These are phyloP conservation scores for Leucophenga varia DNA, from an alignment of 1,140 invertebrate genomes.

Conservation along the genomic window DNA sequence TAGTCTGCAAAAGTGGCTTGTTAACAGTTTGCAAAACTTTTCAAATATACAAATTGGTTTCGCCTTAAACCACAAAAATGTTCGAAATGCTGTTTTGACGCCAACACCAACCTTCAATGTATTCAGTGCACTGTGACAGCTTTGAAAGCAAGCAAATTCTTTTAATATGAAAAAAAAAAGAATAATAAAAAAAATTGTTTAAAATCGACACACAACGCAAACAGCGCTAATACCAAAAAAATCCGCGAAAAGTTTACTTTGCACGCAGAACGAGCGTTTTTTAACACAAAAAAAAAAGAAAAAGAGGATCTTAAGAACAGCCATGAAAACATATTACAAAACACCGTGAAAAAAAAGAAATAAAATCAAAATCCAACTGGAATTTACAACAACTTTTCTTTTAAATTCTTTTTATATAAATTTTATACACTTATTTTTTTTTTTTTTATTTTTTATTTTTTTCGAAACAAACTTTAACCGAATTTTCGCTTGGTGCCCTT, in stretches of 20 bases:
- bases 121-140: no score
- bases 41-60: slow-evolving; percentile 53
- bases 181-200: no score
- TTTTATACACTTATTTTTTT: slow-evolving; percentile 33
- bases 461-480: no score
- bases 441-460: slow-evolving; percentile 18
- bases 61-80: slow-evolving; percentile 43
- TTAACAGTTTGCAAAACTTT: slow-evolving; percentile 47
- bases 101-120: no score
- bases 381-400: slow-evolving; percentile 37
- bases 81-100: slow-evolving; percentile 19
- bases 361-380: slow-evolving; percentile 43
- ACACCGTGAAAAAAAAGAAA: no score
- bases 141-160: slow-evolving; percentile 35
- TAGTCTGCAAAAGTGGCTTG: slow-evolving; percentile 34
- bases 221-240: slow-evolving; percentile 43
- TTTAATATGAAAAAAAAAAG: slow-evolving; percentile 4
- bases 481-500: slow-evolving; percentile 24
- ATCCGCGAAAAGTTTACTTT: no score
- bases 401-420: no score
- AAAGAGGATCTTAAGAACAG: no score
- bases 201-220: slow-evolving; percentile 15
- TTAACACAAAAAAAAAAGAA: no score
- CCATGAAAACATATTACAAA: no score
- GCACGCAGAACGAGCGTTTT: no score